phyloP scores from a whole-genome alignment of 2,888 invertebrate species.

The Aleiodes alternator region DNA sequence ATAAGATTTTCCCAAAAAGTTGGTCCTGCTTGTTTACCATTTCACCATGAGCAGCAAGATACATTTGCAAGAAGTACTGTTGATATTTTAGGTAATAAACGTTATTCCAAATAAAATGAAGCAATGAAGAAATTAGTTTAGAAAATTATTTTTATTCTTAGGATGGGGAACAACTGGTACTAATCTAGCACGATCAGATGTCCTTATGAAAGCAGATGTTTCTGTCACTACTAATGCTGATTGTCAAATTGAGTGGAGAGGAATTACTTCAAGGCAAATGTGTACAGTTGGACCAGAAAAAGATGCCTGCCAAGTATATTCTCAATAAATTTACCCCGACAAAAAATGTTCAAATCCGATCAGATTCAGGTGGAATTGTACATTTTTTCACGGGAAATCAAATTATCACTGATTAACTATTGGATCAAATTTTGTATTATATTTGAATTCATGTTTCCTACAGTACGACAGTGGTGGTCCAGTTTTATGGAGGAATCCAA shows the following conservation, averaged over 20 bases:
- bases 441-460: neutral
- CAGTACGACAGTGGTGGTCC: slow-evolving; percentile 78
- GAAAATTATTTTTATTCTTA: slow-evolving; percentile 60
- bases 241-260: slow-evolving; percentile 70
- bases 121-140: neutral
- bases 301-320: slow-evolving; percentile 79
- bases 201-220: slow-evolving; percentile 77
- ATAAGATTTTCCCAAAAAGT: slow-evolving; percentile 78
- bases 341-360: too few relatives aligned
- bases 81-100: slow-evolving; percentile 64
- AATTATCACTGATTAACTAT: too few relatives aligned
- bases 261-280: slow-evolving; percentile 65
- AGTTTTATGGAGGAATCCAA: slow-evolving; percentile 76
- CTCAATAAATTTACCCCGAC: neutral
- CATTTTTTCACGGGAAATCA: too few relatives aligned
- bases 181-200: slow-evolving; percentile 77
- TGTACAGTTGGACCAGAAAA: slow-evolving; percentile 77
- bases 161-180: slow-evolving; percentile 80
- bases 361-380: too few relatives aligned
- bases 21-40: slow-evolving; percentile 82
- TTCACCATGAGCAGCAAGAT: slow-evolving; percentile 67
- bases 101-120: neutral
- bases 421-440: neutral
- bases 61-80: slow-evolving; percentile 65
- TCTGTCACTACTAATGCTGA: slow-evolving; percentile 75